Evolutionary conservation across 2,113 vertebrate genomes (phyloP), one percentile per base, ranked within the genome.

Genomic region (Gymnarchus niloticus): DNA sequence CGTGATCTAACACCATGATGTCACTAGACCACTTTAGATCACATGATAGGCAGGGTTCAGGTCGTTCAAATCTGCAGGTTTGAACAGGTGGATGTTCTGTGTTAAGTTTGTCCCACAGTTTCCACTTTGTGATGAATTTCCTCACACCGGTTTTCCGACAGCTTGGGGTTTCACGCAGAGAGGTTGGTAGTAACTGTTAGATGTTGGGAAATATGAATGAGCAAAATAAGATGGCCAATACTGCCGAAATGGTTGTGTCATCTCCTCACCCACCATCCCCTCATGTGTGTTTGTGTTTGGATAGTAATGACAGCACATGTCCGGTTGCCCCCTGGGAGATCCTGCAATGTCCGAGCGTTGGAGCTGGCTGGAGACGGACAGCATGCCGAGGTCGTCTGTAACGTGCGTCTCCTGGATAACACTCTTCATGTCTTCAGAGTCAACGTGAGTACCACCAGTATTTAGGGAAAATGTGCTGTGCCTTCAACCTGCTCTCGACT

Each of bases 231-330:
- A 2, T 17, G 10, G 12, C 33, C 3, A 12, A 17, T 73, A 37
- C 33, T 17, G 41, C 14, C 12, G 14, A 73, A 73, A 41, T 17
- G 12, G 65, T 6, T 4, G 33, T 73, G 65, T 41, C 14, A 33
- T n/a, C n/a, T n/a, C n/a, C 33, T 73, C 4, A 37, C 65, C 33
- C 33, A 73, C 33, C 9, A 21, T 17, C 28, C n/a, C 33, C 80
- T 46, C 54, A 28, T 49, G 9, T 84, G 33, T 83, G 5, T 86
- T 76, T 88, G 83, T 48, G 59, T 91, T 92, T 95, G 95, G 96
- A 99, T 96, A 98, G 98, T 99, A 97, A 99, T 99, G 98, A 99
- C 96, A 96, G 95, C 97, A 94, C 98, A 96, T 95, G 99, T 99
- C 95, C 98, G 97, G 93, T 98, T 99, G 97, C 98, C 98, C 95